Evolutionary conservation across 1,140 invertebrate species (phyloP).

Genomic region (Trichonephila inaurata): DNA sequence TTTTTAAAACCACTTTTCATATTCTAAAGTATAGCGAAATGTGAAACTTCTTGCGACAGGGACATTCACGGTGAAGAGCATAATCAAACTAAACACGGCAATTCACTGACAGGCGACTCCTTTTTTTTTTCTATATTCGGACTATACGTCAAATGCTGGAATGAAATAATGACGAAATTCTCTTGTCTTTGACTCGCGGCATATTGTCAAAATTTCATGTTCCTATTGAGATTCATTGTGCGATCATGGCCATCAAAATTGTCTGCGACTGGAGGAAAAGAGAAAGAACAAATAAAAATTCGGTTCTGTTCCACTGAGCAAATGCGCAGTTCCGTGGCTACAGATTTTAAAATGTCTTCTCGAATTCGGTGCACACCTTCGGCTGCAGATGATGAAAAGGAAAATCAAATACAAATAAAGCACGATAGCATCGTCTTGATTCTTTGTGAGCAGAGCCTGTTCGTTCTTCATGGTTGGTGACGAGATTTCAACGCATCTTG

Average conservation of each 20-base stretch:
- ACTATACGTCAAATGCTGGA: background rate
- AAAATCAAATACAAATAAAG: constrained; percentile 28
- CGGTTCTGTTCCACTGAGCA: constrained; percentile 36
- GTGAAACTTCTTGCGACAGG: too few species aligned
- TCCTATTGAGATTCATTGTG: background rate
- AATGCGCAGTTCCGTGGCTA: constrained; percentile 20
- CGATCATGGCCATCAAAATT: background rate
- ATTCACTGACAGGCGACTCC: background rate
- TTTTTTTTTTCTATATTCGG: background rate
- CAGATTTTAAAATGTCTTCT: constrained; percentile 19
- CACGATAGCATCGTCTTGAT: constrained; percentile 23
- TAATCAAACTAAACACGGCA: background rate
- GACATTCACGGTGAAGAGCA: background rate
- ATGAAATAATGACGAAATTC: constrained; percentile 12
- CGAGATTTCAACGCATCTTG: constrained; percentile 52
- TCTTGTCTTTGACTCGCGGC: background rate
- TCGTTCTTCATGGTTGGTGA: constrained; percentile 46
- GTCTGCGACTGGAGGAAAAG: background rate
- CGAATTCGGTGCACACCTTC: constrained; percentile 4
- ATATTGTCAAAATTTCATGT: background rate
- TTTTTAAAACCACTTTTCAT: too few species aligned
- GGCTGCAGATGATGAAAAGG: background rate
- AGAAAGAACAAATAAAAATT: constrained; percentile 12
- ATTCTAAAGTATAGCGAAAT: too few species aligned
- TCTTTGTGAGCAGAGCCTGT: constrained; percentile 1